Percentiles rank a stretch among this genome's conserved stretches.
Evolutionary conservation across 1,140 invertebrate genomes (phyloP).

Genomic region (Pogonomyrmex barbatus): DNA sequence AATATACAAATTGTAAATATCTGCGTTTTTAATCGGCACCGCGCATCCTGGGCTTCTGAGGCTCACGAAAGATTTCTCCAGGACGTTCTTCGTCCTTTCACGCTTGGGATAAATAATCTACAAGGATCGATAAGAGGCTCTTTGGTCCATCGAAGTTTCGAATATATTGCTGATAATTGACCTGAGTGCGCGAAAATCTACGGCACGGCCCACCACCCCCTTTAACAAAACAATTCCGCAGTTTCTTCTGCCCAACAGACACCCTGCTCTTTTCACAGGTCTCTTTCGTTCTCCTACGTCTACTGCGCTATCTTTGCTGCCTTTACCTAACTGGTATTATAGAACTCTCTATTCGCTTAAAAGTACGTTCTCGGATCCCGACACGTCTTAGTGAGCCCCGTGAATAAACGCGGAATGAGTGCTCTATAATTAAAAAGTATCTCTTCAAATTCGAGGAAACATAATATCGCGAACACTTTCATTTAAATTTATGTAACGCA

Average conservation of each 20-base stretch:
- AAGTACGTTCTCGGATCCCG: conserved; percentile 64
- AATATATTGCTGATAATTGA: conserved; percentile 74
- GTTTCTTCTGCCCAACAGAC: background rate
- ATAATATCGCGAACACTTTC: background rate
- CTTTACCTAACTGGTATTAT: conserved; percentile 69
- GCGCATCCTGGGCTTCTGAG: background rate
- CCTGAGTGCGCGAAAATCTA: conserved; percentile 68
- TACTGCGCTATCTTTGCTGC: conserved; percentile 71
- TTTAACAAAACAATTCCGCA: conserved; percentile 25
- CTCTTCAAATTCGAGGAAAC: conserved; percentile 1
- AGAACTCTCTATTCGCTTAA: conserved; percentile 68
- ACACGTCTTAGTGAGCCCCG: background rate
- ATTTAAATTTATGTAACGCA: background rate
- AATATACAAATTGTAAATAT: background rate
- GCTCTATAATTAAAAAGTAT: conserved; percentile 16
- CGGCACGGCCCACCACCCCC: conserved; percentile 69
- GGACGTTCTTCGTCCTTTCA: background rate
- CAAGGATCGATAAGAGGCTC: conserved; percentile 58
- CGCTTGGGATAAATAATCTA: conserved; percentile 40
- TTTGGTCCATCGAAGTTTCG: conserved; percentile 73
- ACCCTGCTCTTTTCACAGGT: background rate
- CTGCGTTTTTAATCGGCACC: conserved; percentile 6
- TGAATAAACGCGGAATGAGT: conserved; percentile 2
- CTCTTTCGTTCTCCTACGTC: background rate
- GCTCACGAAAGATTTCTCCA: conserved; percentile 39